Evolutionary conservation across 2,113 vertebrate genomes (phyloP).

Genomic region (Phodopus roborovskii): DNA sequence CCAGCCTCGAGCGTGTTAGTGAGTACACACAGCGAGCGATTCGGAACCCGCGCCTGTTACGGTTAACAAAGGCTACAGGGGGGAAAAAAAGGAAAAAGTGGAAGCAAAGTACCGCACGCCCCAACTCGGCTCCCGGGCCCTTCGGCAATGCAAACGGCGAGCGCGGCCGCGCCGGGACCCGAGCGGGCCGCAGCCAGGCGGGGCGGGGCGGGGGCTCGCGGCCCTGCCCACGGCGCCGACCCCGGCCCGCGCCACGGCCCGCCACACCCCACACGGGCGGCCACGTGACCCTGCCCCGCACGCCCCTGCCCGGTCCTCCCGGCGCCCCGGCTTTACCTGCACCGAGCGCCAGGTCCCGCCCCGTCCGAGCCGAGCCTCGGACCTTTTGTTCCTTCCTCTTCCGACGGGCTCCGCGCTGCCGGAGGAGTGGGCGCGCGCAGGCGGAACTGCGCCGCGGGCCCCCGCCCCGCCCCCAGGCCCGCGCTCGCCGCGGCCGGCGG

Average conservation of each 20-base stretch:
- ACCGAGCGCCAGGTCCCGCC: conserved; percentile 62
- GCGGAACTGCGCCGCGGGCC: conserved; percentile 75
- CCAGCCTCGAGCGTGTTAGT: background rate
- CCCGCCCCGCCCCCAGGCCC: conserved; percentile 33
- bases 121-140: conserved; percentile 7
- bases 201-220: background rate
- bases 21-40: background rate
- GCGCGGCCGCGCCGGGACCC: background rate
- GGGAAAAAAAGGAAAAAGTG: conserved; percentile 12
- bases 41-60: background rate
- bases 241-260: conserved; percentile 29
- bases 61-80: conserved; percentile 62
- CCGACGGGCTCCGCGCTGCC: conserved; percentile 66
- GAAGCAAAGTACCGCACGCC: conserved; percentile 56
- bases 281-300: conserved; percentile 57
- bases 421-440: conserved; percentile 52
- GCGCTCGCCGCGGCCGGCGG: background rate
- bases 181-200: background rate
- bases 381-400: conserved; percentile 74
- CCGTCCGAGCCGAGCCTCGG: conserved; percentile 64
- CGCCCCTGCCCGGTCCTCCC: conserved; percentile 51
- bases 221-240: background rate
- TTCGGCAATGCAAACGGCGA: conserved; percentile 30
- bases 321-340: conserved; percentile 69
- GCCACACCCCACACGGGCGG: conserved; percentile 62